Evolutionary conservation across 2,797 vertebrate species (phyloP).

Genomic region (Phaenicophaeus curvirostris): DNA sequence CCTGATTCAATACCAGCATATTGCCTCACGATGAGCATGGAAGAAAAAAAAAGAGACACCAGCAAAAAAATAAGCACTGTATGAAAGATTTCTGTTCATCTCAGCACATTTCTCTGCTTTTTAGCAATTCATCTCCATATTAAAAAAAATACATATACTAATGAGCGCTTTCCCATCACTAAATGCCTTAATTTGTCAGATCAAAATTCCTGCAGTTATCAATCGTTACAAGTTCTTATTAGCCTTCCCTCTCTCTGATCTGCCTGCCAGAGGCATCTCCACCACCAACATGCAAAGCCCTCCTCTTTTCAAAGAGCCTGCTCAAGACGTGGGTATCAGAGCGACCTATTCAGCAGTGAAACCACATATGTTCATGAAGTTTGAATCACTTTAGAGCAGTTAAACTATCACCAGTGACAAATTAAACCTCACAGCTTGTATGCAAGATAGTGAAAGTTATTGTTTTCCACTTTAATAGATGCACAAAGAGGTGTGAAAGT

Average conservation of each 20-base stretch:
- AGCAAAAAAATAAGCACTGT: neutral
- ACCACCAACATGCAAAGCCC: neutral
- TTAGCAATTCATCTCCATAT: neutral
- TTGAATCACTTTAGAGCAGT: neutral
- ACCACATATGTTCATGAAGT: neutral
- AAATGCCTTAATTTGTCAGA: neutral
- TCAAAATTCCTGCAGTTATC: neutral
- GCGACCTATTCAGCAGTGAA: neutral
- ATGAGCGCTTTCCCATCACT: neutral
- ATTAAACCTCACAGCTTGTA: neutral
- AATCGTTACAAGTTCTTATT: neutral
- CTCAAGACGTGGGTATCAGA: neutral
- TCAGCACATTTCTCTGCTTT: neutral
- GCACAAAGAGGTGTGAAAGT: neutral
- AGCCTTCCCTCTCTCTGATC: neutral
- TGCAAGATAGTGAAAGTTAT: neutral
- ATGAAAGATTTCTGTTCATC: neutral
- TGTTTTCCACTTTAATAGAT: neutral
- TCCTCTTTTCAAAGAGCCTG: neutral
- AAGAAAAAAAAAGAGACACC: too few species aligned
- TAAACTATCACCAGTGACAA: neutral
- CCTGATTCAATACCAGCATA: neutral
- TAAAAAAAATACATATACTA: neutral
- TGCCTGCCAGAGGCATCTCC: neutral
- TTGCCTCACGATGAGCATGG: neutral